Evolutionary conservation across 2,888 invertebrate genomes (phyloP), one percentile per base, ranked within the genome.

Genomic region (Eupsilia transversa): DNA sequence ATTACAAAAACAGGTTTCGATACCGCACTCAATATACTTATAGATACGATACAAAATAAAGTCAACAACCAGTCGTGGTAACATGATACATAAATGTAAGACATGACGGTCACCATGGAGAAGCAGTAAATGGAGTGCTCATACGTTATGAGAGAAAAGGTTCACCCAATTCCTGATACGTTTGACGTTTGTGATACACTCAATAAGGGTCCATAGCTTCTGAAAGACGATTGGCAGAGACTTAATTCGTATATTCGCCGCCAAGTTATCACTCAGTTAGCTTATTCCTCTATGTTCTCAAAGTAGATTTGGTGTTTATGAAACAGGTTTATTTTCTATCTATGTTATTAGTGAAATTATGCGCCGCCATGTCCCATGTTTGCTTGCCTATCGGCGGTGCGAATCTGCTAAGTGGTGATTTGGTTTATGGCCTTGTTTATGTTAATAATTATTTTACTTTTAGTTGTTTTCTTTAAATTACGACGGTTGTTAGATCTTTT

Each of bases 321-420:
- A 64, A 71, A 80, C 80, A 59, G 54, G 84, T 83, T 65, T 80
- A 60, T 83, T 65, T 78, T 83, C 59, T 71, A 71, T 79, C 35
- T 56, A 79, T 38, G 64, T 79, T 79, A 83, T 83, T 83, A 83
- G 72, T 79, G 66, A 79, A 80, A 68, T 80, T 71, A 79, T 72
- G 64, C 72, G 64, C n/a, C 27, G 59, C 79, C 72, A 56, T 80
- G 72, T 64, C 57, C 57, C 54, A 52, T 67, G 79, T 72, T 64
- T 67, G 63, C 57, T 67, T 38, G 43, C 46, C 9, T 46, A 56
- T 63, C 83, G 69, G 69, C 61, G 70, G 43, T 57, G 54, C 57
- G 56, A 61, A 70, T 59, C 63, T 71, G 38, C 46, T 79, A 79
- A 79, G 80, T 83, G 72, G 41, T 46, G 41, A 63, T 80, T 83